Percentiles rank a stretch among this genome's conserved stretches.
These are phyloP conservation scores for Motacilla tschutschensis DNA, from an alignment of 2,113 vertebrate species.

Conservation along the genomic window DNA sequence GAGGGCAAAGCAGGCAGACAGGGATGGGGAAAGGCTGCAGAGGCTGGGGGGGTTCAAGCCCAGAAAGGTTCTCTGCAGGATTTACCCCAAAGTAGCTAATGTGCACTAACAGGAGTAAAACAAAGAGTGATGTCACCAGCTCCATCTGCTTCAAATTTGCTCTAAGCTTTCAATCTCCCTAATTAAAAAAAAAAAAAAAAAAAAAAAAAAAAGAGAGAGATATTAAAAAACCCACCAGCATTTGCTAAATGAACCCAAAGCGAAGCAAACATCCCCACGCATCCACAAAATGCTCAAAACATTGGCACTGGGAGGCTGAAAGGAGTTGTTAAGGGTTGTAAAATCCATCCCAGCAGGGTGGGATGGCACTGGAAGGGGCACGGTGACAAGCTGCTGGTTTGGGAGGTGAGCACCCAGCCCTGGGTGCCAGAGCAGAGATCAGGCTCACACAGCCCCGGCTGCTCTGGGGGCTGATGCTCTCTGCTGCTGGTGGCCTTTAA, in stretches of 20 bases:
- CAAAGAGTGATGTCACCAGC: background rate
- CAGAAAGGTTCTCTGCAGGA: background rate
- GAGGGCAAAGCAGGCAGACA: background rate
- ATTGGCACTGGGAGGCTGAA: background rate
- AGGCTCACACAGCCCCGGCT: background rate
- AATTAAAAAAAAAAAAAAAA: background rate
- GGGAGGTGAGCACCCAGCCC: background rate
- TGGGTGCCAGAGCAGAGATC: background rate
- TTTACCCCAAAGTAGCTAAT: background rate
- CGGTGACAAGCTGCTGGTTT: background rate
- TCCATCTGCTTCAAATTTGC: slow-evolving; percentile 41
- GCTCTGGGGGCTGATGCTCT: background rate
- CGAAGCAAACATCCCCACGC: background rate
- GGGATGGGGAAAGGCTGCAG: background rate
- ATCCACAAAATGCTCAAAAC: background rate
- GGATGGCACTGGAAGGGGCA: background rate
- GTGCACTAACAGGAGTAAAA: slow-evolving; percentile 11
- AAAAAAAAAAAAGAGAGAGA: background rate
- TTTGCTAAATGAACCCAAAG: background rate
- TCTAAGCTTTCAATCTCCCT: background rate
- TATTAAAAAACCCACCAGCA: background rate
- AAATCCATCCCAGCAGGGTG: fast-evolving
- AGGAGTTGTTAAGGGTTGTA: background rate
- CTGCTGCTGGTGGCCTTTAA: background rate
- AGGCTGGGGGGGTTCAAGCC: background rate